Evolutionary conservation across 2,113 vertebrate genomes (phyloP).

Genomic region (Antennarius striatus): DNA sequence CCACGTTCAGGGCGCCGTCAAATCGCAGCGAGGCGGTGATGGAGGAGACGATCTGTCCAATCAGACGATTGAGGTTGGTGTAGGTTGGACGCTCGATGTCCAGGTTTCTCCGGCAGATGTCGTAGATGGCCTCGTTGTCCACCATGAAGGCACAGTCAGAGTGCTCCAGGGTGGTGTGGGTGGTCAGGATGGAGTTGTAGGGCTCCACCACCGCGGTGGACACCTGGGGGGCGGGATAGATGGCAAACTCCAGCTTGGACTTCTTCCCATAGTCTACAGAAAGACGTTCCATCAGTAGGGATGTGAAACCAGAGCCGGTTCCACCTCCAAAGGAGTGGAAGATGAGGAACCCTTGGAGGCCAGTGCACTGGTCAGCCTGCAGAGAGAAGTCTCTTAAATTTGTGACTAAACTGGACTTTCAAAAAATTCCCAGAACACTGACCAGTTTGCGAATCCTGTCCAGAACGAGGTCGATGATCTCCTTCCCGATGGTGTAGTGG

Average conservation of each 20-base stretch:
- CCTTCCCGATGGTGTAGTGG: conserved; percentile 74
- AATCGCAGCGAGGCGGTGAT: conserved; percentile 85
- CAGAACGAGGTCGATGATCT: conserved; percentile 73
- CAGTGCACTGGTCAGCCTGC: conserved; percentile 81
- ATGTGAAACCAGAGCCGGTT: conserved; percentile 78
- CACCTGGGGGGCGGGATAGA: conserved; percentile 73
- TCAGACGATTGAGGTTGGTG: conserved; percentile 86
- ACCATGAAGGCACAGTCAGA: conserved; percentile 76
- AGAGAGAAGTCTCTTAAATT: background rate
- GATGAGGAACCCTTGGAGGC: conserved; percentile 80
- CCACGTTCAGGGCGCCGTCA: conserved; percentile 67
- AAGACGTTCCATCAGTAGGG: conserved; percentile 79
- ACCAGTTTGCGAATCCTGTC: conserved; percentile 74
- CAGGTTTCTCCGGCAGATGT: conserved; percentile 78
- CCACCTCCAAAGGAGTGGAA: conserved; percentile 56
- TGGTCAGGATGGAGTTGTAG: conserved; percentile 84
- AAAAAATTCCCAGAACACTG: background rate
- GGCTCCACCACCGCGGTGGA: conserved; percentile 87
- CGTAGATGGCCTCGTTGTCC: conserved; percentile 66
- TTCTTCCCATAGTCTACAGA: conserved; percentile 80
- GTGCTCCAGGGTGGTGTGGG: conserved; percentile 79
- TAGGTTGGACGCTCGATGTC: conserved; percentile 86
- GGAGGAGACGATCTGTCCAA: conserved; percentile 82
- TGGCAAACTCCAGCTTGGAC: conserved; percentile 74
- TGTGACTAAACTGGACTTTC: background rate